phyloP scores from a whole-genome alignment of 2,797 vertebrate species.

The Dipus sagitta region DNA sequence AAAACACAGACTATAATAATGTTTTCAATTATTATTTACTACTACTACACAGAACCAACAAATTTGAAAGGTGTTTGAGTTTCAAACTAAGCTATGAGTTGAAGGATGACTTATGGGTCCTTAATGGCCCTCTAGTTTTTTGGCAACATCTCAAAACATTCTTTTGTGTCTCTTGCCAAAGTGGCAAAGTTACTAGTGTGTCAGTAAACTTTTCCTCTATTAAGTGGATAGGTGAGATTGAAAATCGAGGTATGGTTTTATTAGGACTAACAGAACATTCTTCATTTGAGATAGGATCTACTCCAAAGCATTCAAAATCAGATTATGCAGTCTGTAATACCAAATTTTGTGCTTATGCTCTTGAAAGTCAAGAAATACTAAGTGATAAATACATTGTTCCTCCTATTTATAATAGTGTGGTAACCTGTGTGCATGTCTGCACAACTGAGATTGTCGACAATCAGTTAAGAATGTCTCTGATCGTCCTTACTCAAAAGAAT shows the following conservation, averaged over 20 bases:
- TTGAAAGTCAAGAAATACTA: conserved; percentile 88
- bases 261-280: conserved; percentile 87
- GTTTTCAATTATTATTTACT: conserved; percentile 90
- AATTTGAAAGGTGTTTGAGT: conserved; percentile 87
- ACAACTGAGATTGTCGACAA: conserved; percentile 81
- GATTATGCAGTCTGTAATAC: conserved; percentile 83
- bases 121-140: conserved; percentile 92
- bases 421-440: conserved; percentile 88
- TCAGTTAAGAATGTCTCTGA: conserved; percentile 86
- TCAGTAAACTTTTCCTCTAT: conserved; percentile 89
- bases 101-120: conserved; percentile 87
- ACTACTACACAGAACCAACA: conserved; percentile 87
- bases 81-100: conserved; percentile 91
- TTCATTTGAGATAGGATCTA: conserved; percentile 68
- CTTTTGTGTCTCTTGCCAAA: conserved; percentile 88
- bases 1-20: conserved; percentile 76
- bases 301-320: conserved; percentile 60
- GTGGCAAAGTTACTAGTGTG: conserved; percentile 85
- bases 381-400: conserved; percentile 89
- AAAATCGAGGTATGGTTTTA: conserved; percentile 87
- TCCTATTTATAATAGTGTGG: conserved; percentile 90
- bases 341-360: conserved; percentile 87
- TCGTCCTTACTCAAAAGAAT: conserved; percentile 90
- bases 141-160: conserved; percentile 90
- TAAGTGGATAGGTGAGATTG: conserved; percentile 90